These are phyloP conservation scores for Kradibia gibbosae DNA, from an alignment of 1,140 invertebrate species.

Conservation along the genomic window DNA sequence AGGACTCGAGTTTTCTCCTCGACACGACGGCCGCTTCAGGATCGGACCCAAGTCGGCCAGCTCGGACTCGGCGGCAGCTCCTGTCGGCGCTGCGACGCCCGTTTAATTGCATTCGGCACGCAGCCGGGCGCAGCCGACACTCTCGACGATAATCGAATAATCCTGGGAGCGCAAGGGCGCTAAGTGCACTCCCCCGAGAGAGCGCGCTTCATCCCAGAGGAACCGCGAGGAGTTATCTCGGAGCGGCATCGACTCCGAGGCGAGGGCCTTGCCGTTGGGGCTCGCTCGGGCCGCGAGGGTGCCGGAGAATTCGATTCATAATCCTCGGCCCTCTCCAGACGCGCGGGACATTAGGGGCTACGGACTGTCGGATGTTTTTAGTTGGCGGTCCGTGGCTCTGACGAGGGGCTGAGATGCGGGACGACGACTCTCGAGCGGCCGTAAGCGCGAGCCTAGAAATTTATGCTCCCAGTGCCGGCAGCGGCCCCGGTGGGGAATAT, in stretches of 20 bases:
- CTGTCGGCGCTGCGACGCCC: neutral
- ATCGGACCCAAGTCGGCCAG: too few relatives aligned
- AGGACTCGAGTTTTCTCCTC: neutral
- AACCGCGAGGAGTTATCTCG: neutral
- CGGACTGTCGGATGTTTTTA: neutral
- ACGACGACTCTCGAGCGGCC: neutral
- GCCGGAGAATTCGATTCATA: conserved; percentile 68
- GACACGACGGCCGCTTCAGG: too few relatives aligned
- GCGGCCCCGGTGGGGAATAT: neutral
- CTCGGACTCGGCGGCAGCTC: too few relatives aligned
- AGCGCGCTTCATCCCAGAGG: neutral
- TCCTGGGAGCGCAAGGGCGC: neutral
- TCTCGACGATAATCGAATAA: conserved; percentile 26
- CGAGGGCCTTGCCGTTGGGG: neutral
- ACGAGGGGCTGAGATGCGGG: too few relatives aligned
- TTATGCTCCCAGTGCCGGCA: neutral
- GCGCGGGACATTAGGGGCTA: neutral
- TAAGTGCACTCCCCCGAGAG: neutral
- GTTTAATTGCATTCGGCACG: conserved; percentile 6
- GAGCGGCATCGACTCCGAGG: neutral
- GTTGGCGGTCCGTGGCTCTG: neutral
- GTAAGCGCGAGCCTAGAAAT: neutral
- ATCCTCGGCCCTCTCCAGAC: conserved; percentile 62
- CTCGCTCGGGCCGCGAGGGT: conserved; percentile 31
- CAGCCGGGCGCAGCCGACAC: neutral